Evolutionary conservation across 1,140 invertebrate genomes (phyloP), one percentile per base, ranked within the genome.

Genomic region (Drosophila yakuba): DNA sequence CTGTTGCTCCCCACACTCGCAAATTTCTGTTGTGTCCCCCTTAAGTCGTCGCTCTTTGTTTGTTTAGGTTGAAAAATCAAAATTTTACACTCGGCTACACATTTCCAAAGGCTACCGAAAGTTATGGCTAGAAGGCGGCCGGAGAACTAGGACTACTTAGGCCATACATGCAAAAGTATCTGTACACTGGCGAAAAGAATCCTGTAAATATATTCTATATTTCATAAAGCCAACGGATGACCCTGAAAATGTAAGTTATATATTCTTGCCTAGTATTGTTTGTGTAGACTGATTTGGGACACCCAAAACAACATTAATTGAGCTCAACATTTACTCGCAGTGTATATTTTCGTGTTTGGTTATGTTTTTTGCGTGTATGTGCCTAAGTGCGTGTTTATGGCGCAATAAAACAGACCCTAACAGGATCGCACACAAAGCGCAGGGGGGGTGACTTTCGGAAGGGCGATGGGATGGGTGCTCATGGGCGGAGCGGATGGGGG

Each of bases 331-430:
- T 32, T 62, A 11, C 17, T 35, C 38, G 7, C 12, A 20, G 51
- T 35, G 48, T 12, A 47, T 52, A 50, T 43, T 41, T 68, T 35
- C 23, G 45, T 61, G 45, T 72, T 61, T 69, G 48, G 43, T 59
- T 66, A 64, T 74, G 47, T 74, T 55, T 74, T 60, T 74, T 14
- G 63, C 78, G 68, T 75, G 41, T 75, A 67, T 76, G 80, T 62
- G 80, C 83, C 86, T 86, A 86, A 86, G 82, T 86, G 82, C 82
- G 82, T 86, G 82, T 88, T 86, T 86, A 86, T 86, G 83, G 82
- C 83, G 83, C 82, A 86, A 86, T 86, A 86, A 86, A 86, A 86
- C 82, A 86, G 82, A 88, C 78, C 82, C 82, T 86, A 79, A 88
- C 82, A 86, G 78, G 78, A 74, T 67, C 57, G 44, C 64, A 78